These are phyloP conservation scores for Tuberolachnus salignus DNA, from an alignment of 2,888 invertebrate genomes.

Conservation along the genomic window DNA sequence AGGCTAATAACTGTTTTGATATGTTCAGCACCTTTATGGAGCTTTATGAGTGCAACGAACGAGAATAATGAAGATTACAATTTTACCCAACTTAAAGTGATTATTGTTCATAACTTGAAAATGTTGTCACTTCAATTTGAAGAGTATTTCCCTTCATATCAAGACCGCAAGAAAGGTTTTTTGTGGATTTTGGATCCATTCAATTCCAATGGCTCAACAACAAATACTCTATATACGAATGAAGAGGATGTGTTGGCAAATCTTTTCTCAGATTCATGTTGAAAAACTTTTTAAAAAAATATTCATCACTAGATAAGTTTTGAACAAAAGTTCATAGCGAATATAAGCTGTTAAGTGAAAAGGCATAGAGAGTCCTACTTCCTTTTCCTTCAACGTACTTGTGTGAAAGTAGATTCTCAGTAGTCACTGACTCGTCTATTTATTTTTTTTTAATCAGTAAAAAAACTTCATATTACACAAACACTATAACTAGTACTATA, in stretches of 20 bases:
- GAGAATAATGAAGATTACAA: no score
- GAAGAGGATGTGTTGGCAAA: no score
- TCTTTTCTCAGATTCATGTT: no score
- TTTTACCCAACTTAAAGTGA: no score
- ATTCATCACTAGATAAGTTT: not conserved
- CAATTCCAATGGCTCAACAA: not conserved
- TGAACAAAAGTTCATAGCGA: not conserved
- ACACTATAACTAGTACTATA: no score
- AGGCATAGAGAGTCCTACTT: not conserved
- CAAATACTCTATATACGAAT: not conserved
- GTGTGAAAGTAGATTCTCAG: not conserved
- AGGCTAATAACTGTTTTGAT: no score
- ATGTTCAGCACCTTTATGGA: no score
- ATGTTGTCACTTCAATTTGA: not conserved
- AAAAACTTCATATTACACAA: no score
- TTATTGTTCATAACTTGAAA: not conserved
- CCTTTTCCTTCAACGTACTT: not conserved
- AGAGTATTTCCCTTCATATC: not conserved
- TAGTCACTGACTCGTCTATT: no score
- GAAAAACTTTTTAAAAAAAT: not conserved
- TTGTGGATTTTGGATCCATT: constrained; percentile 2
- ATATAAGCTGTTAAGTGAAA: not conserved
- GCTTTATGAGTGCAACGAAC: no score
- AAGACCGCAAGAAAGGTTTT: not conserved
- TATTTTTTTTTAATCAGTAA: no score